Evolutionary conservation across 2,888 invertebrate species (phyloP), one percentile per base, ranked within the genome.

Genomic region (Lochmaea crataegi): DNA sequence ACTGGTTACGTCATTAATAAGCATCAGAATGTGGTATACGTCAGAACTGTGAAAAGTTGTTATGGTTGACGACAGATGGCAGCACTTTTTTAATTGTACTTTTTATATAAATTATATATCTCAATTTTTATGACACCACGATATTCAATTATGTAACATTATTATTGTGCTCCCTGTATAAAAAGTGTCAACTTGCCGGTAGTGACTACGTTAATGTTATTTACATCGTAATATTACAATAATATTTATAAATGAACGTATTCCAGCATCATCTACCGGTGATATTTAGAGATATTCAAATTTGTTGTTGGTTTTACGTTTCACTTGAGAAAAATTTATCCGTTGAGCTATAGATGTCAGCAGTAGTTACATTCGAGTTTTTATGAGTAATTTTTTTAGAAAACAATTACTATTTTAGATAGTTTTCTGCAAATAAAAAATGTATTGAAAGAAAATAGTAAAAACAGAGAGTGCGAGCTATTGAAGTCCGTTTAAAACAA

Each of bases 181-280:
- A 14, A 48, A 42, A 12, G 12, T 45, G 2, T 45, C 42, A 45
- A 48, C 5, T 48, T 48, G 14, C 48, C 6, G 14, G 48, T 48
- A 48, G 14, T 3, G 12, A 12, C 14, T 14, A 45, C 14, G 4
- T 45, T 48, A 48, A 14, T 48, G 6, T 48, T 14, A n/a, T n/a
- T n/a, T n/a, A 14, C 14, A 14, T n/a, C 3, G n/a, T 48, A 48
- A 48, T n/a, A 48, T 48, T 14, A n/a, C 2, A 2, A n/a, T 38
- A 38, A 7, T 32, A 32, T 3, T 22, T 2, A 22, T 22, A 22
- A 12, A 14, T 48, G n/a, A 48, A 48, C 4, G 6, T 48, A 48
- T 48, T 7, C n/a, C 48, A 48, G 53, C 53, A 53, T 53, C 53
- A 53, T 53, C 53, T 53, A 53, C 10, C 53, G 53, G 53, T 53